phyloP scores from a whole-genome alignment of 2,797 vertebrate genomes.

The Scarus forsteni region DNA sequence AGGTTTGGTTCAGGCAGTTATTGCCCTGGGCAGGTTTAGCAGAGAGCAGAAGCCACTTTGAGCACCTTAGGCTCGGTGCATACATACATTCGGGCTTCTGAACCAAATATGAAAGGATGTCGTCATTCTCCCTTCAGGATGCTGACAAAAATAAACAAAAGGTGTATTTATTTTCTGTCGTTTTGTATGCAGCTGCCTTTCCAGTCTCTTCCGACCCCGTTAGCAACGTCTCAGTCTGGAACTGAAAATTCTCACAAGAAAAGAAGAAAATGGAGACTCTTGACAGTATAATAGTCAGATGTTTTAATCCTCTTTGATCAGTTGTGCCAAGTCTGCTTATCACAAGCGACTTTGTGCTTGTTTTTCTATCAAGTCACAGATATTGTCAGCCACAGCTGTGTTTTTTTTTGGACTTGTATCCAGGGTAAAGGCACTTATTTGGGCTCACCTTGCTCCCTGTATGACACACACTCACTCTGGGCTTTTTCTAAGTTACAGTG shows the following conservation, averaged over 20 bases:
- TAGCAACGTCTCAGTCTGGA: neutral
- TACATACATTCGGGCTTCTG: constrained; percentile 27
- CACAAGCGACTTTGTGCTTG: too few relatives aligned
- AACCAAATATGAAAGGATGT: constrained; percentile 54
- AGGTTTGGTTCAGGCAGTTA: constrained; percentile 57
- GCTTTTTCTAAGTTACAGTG: too few relatives aligned
- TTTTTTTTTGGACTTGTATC: too few relatives aligned
- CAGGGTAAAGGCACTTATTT: too few relatives aligned
- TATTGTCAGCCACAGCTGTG: too few relatives aligned
- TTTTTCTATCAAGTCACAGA: too few relatives aligned
- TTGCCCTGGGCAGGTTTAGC: constrained; percentile 59
- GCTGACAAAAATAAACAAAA: constrained; percentile 46
- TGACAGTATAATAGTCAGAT: constrained; percentile 23
- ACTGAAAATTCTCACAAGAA: neutral
- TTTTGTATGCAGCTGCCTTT: constrained; percentile 17
- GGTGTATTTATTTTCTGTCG: constrained; percentile 42
- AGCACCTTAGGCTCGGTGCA: constrained; percentile 15
- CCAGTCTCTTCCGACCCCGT: neutral
- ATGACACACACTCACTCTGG: too few relatives aligned
- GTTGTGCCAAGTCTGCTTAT: too few relatives aligned
- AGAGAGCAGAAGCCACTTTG: constrained; percentile 34
- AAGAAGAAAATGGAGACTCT: neutral
- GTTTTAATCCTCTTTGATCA: constrained; percentile 35
- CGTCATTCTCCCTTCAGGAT: constrained; percentile 47
- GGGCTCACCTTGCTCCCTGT: too few relatives aligned